Base-by-base conservation (phyloP, 2,888 invertebrate genomes). In the Ochlodes sylvanus region DNA sequence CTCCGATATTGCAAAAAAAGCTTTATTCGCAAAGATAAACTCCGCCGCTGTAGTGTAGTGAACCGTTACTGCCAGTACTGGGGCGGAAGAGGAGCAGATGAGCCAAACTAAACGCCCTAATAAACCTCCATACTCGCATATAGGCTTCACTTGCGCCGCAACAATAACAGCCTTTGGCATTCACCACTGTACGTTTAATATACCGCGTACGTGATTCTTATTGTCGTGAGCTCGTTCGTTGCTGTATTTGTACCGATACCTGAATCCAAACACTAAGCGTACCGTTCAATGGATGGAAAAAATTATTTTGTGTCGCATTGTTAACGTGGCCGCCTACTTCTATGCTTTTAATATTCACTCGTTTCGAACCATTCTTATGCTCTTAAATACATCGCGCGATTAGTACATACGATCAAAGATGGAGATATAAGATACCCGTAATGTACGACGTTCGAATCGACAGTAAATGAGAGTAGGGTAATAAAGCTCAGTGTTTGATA, bases 101-200 rank as follows among this genome's bases (percentile, higher is more conserved):
- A 65, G 65, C 58, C 58, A 50, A 65, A 65, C 65, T 65, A 65
- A 65, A 65, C 65, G 65, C 65, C 56, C 65, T 65, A 65, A 65
- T 65, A 65, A 65, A 65, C 65, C 50, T 58, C 41, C 57, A 65
- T 52, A 52, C 65, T 58, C 41, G 58, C 50, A 58, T 58, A 27
- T 52, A 65, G 65, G 58, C 65, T 65, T 41, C 56, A 52, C 64
- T 65, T 57, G 50, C 50, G 50, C 65, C 41, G 27, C 58, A 65
- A 58, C 65, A 58, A 58, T 65, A 58, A 52, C 65, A 41, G 57
- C 58, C 50, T 52, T 50, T 38, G 47, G 19, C 64, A 9, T 57
- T 4, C 21, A 64, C 64, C 56, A n/a, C 64, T 19, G 21, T 21
- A 34, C 56, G 47, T 64, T 64, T 64, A 64, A 64, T 64, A 64